Percentiles rank a stretch among this genome's conserved stretches.
Conservation (phyloP, 2,888 invertebrate genomes). For the Caenorhabditis zanzibari region DNA sequence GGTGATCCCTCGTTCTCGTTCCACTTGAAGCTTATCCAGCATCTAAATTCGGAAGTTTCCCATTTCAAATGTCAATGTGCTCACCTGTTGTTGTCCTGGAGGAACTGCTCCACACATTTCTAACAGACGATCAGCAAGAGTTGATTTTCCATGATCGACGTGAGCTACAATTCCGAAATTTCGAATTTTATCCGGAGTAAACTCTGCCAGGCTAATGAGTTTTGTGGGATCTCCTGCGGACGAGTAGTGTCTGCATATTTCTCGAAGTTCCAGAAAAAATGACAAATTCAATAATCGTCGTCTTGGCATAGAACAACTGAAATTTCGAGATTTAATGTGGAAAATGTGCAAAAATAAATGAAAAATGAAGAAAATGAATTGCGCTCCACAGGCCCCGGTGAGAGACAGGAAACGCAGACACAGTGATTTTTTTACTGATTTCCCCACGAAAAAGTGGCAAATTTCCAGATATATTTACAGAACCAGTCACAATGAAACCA, state of each 20-base stretch:
- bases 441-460: too few relatives aligned
- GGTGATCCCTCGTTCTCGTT: conserved; percentile 96
- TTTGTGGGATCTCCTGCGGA: conserved; percentile 66
- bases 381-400: not conserved
- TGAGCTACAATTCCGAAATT: conserved; percentile 98
- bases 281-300: conserved; percentile 4
- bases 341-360: too few relatives aligned
- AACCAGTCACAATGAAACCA: too few relatives aligned
- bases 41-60: conserved; percentile 25
- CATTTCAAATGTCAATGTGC: too few relatives aligned
- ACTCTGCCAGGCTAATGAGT: conserved; percentile 58
- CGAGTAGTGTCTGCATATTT: conserved; percentile 7
- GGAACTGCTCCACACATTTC: conserved; percentile 89
- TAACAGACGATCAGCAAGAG: conserved; percentile 94
- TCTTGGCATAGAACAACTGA: conserved; percentile 5
- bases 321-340: not conserved
- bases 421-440: not conserved
- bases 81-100: conserved; percentile 68
- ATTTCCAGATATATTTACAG: too few relatives aligned
- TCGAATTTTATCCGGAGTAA: conserved; percentile 86
- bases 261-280: not conserved
- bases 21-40: conserved; percentile 87
- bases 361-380: not conserved
- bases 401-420: conserved; percentile 24
- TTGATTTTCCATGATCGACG: conserved; percentile 98